Base-by-base conservation (phyloP, 1,140 invertebrate species). In the Zophobas atratus region DNA sequence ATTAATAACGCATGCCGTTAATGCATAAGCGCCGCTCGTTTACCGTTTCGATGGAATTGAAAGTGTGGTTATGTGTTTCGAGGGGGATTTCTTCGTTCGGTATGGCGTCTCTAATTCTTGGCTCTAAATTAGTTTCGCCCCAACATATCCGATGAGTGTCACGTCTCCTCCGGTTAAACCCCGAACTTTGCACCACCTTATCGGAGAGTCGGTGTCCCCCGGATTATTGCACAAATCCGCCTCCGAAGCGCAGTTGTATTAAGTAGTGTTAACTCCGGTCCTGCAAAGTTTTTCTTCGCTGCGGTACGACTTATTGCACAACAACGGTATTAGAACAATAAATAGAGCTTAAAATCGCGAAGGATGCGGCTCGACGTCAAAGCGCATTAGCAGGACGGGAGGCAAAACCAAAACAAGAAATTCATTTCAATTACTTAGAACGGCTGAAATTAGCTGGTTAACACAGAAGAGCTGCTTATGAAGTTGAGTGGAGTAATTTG, bases 161-260 rank as follows among this genome's bases (percentile, higher is more conserved):
- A 67, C 60, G 60, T 43, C 43, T 43, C 20, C 60, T 32, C 39
- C 60, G 8, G 60, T 41, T 67, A 20, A 67, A 67, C 32, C 39
- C 60, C 6, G 1, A 67, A 67, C 38, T 67, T 67, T 67, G 43
- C 38, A 43, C 39, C 60, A 67, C 60, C 60, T 43, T 43, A 67
- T 67, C 60, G 60, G 60, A 2, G 60, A 43, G 60, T 41, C 39
- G 38, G 60, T 41, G 60, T 8, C 38, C 60, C 60, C 20, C 39
- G 60, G 60, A 67, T 67, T 67, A 67, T 67, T 67, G 60, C 39
- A 36, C 0, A 67, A 67, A 67, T 67, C 60, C 60, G 60, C 35
- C 39, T 67, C 39, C 43, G 60, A 67, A 67, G 36, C 39, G 39
- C 60, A 67, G 60, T 67, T 67, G 56, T 60, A 35, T 60, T 60